Conservation (phyloP, 2,113 vertebrate species). For the Oryzias woworae region DNA sequence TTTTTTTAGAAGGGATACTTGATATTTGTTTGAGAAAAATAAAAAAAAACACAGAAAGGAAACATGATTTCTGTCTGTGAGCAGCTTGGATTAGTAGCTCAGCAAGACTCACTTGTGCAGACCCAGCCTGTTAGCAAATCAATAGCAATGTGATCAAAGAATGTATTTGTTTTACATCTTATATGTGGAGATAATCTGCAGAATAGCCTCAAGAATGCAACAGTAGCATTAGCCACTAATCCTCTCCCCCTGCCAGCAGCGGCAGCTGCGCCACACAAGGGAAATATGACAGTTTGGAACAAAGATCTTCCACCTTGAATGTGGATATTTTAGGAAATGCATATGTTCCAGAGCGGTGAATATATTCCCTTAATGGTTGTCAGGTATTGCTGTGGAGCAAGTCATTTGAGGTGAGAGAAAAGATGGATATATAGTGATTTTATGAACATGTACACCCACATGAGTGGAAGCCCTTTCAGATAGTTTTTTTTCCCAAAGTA, state of each 20-base stretch:
- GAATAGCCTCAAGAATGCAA: constrained; percentile 37
- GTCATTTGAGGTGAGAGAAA: constrained; percentile 16
- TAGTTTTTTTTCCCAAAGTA: too few species aligned
- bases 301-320: constrained; percentile 28
- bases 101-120: constrained; percentile 25
- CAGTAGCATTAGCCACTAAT: constrained; percentile 43
- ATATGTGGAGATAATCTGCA: constrained; percentile 47
- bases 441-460: not conserved
- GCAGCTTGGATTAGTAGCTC: constrained; percentile 22
- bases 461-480: not conserved
- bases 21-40: too few species aligned
- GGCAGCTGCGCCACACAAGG: constrained; percentile 29
- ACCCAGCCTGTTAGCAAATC: constrained; percentile 26
- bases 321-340: constrained; percentile 48
- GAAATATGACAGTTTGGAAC: constrained; percentile 41
- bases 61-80: constrained; percentile 14
- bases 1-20: too few species aligned
- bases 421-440: not conserved
- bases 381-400: constrained; percentile 14
- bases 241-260: constrained; percentile 29
- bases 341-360: constrained; percentile 36
- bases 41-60: not conserved
- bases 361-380: constrained; percentile 29
- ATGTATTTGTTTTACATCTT: constrained; percentile 43
- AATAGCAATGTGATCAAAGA: constrained; percentile 24